A percentile compares a stretch with the other conserved stretches of the same genome.
Conservation (phyloP, 2,113 vertebrate genomes). For the Bufo gargarizans region DNA sequence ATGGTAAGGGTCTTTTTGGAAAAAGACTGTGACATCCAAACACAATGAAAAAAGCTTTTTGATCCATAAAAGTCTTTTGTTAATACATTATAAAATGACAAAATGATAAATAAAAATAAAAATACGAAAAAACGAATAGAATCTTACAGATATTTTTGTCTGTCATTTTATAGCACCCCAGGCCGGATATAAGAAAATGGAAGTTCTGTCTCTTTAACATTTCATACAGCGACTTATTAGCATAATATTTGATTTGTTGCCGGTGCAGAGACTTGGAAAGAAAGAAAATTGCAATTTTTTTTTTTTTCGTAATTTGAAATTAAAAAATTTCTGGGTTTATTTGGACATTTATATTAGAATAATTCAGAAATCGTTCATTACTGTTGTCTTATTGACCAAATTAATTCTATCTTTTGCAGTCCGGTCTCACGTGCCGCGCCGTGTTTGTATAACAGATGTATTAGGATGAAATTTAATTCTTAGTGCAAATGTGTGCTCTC, state of each 20-base stretch:
- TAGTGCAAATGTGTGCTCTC: constrained; percentile 64
- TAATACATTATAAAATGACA: neutral
- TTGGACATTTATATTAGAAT: constrained; percentile 66
- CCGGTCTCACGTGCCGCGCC: constrained; percentile 64
- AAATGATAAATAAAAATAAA: neutral
- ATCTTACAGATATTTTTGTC: neutral
- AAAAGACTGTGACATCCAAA: too few species aligned
- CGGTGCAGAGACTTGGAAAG: constrained; percentile 65
- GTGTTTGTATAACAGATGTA: constrained; percentile 67
- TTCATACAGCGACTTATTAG: constrained; percentile 60
- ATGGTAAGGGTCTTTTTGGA: too few species aligned
- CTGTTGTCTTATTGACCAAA: constrained; percentile 65
- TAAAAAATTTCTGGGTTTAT: constrained; percentile 63
- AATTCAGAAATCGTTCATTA: constrained; percentile 66
- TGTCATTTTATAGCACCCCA: neutral
- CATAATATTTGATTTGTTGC: constrained; percentile 64
- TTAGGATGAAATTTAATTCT: constrained; percentile 69
- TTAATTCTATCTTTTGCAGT: constrained; percentile 66
- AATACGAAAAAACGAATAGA: neutral
- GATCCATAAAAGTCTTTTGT: neutral
- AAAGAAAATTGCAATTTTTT: constrained; percentile 57
- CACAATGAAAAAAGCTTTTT: too few species aligned
- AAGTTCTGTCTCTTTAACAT: constrained; percentile 5
- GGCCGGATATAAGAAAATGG: neutral
- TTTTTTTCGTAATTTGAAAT: constrained; percentile 58